Evolutionary conservation across 2,797 vertebrate species (phyloP), one percentile per base, ranked within the genome.

Genomic region (Coranthus polyacanthus): DNA sequence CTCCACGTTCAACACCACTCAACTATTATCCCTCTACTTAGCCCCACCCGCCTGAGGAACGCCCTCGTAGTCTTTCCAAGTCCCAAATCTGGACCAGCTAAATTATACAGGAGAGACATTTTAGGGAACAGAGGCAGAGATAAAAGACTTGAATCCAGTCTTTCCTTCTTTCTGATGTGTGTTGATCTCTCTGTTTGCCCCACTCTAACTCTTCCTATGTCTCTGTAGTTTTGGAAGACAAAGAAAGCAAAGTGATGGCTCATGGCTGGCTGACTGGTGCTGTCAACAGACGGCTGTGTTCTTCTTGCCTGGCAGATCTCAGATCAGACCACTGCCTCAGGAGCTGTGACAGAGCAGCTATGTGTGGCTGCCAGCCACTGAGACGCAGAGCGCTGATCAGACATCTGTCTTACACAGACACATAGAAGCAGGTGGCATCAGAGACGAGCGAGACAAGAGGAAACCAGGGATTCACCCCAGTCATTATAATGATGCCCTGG

Each of bases 41-140:
- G 74, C 88, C 67, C 88, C 86, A 79, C 88, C 87, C 88, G 57
- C 72, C 57, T 0, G 36, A 78, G 88, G 66, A 88, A 92, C 82
- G 84, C 84, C 84, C 76, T 86, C 79, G 2, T 16, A 51, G 36
- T 60, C 75, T 83, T 81, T 77, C 90, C 78, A 81, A 88, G 81
- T 72, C 75, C 83, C 88, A 91, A 92, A 91, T 91, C 82, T 72
- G 74, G 75, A 82, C 65, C 7, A 6, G 67, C 72, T 83, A 91
- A 93, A 93, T 93, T 90, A 93, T 79, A 93, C 69, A 89, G 89
- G 37, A 84, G 68, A 79, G 68, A 72, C 56, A 61, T 84, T 85
- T 81, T 42, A 70, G 61, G 68, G 62, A 85, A 81, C 51, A 66
- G 68, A 73, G 47, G 51, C 65, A 58, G 42, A 82, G 60, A 78